A percentile compares a stretch with the other conserved stretches of the same genome.
Conservation (phyloP, 2,113 vertebrate genomes). For the Balaeniceps rex region DNA sequence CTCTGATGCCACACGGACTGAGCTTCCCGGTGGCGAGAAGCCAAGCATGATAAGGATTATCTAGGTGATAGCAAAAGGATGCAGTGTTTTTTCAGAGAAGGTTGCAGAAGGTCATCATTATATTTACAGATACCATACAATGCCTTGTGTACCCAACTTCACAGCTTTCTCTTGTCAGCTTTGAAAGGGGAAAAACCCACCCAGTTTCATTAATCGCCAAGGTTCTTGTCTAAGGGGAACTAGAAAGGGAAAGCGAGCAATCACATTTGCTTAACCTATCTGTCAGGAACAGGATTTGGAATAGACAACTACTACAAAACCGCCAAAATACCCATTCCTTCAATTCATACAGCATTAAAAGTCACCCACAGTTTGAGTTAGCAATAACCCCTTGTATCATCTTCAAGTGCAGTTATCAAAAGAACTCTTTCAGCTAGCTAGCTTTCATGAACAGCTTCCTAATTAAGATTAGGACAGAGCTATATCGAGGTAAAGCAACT, state of each 20-base stretch:
- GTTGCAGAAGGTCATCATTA: constrained; percentile 45
- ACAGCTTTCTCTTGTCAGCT: constrained; percentile 26
- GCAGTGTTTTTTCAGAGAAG: constrained; percentile 41
- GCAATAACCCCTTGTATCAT: background rate
- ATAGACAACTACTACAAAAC: background rate
- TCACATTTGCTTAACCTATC: background rate
- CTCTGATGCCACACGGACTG: background rate
- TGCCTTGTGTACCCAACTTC: constrained; percentile 19
- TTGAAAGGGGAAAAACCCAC: background rate
- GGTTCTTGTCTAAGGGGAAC: background rate
- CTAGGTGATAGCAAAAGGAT: constrained; percentile 24
- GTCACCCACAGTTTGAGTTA: background rate
- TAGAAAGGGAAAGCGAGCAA: background rate
- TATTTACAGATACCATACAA: constrained; percentile 42
- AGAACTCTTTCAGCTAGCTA: background rate
- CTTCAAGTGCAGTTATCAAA: background rate
- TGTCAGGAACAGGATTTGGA: constrained; percentile 4
- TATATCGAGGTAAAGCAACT: background rate
- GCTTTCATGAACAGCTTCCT: background rate
- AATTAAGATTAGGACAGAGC: background rate
- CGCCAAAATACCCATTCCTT: background rate
- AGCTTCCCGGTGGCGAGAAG: constrained; percentile 26
- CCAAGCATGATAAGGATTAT: constrained; percentile 56
- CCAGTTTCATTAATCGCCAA: background rate
- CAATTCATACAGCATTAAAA: background rate